phyloP scores from a whole-genome alignment of 2,113 vertebrate genomes.

The Solenodon paradoxus region DNA sequence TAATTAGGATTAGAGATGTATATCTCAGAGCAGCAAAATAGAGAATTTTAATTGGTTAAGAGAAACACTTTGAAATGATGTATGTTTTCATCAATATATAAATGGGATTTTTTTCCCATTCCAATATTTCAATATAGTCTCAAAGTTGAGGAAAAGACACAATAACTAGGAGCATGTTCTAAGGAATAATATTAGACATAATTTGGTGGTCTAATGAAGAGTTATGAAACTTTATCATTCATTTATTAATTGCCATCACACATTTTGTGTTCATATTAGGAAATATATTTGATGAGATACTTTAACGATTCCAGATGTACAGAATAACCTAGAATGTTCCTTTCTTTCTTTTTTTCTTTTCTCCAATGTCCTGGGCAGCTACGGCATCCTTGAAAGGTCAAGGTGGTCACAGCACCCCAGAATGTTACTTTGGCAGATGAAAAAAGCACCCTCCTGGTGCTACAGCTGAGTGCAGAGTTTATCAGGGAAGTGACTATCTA shows the following conservation, averaged over 20 bases:
- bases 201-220: neutral
- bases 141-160: neutral
- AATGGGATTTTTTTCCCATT: neutral
- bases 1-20: neutral
- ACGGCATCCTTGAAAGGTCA: slow-evolving; percentile 69
- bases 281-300: neutral
- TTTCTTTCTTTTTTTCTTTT: too few species aligned
- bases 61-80: neutral
- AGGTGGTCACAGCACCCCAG: slow-evolving; percentile 64
- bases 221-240: neutral
- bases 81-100: neutral
- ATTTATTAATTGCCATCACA: neutral
- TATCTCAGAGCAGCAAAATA: neutral
- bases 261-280: neutral
- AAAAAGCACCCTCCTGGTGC: slow-evolving; percentile 91
- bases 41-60: neutral
- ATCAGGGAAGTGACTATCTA: neutral
- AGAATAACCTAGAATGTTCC: neutral
- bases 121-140: neutral
- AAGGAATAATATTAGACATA: neutral
- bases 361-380: slow-evolving; percentile 63
- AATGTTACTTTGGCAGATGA: slow-evolving; percentile 90
- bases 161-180: neutral
- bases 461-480: slow-evolving; percentile 91
- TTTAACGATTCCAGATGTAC: neutral